Percentiles rank a stretch among this genome's conserved stretches.
These are phyloP conservation scores for Ganaspis sp. DNA, from an alignment of 1,140 invertebrate genomes.

Conservation along the genomic window DNA sequence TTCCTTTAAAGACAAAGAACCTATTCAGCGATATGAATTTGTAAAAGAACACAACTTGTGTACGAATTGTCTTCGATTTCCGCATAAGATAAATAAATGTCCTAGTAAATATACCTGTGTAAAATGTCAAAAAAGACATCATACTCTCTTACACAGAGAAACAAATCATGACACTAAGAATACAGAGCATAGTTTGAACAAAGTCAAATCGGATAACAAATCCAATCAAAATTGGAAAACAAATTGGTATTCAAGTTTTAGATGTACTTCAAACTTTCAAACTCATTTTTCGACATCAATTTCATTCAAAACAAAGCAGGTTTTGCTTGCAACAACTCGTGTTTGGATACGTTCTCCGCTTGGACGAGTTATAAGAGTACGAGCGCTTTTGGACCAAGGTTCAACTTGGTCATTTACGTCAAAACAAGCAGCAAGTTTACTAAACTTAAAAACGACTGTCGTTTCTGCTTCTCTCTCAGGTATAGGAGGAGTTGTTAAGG, in stretches of 20 bases:
- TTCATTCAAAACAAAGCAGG: background rate
- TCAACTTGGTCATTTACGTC: slow-evolving; percentile 38
- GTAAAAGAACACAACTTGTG: slow-evolving; percentile 26
- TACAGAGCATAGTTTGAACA: background rate
- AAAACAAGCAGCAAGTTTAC: slow-evolving; percentile 1
- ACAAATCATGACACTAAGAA: background rate
- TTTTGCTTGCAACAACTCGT: background rate
- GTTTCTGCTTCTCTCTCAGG: slow-evolving; percentile 32
- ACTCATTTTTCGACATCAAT: slow-evolving; percentile 1
- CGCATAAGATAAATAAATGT: slow-evolving; percentile 15
- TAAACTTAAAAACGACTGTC: background rate
- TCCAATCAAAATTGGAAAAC: background rate
- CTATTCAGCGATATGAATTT: background rate
- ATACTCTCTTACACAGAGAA: slow-evolving; percentile 40
- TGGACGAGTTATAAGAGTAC: slow-evolving; percentile 12
- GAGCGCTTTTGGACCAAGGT: slow-evolving; percentile 42
- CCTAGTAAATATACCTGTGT: background rate
- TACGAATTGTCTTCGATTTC: slow-evolving; percentile 37
- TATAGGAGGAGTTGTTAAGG: slow-evolving; percentile 24
- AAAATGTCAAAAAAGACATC: slow-evolving; percentile 36
- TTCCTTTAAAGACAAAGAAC: background rate
- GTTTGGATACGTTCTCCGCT: background rate
- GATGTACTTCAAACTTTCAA: background rate
- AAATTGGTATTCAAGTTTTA: background rate
- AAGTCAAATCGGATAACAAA: background rate